A percentile compares a stretch with the other conserved stretches of the same genome.
Evolutionary conservation across 2,113 vertebrate species (phyloP).

Genomic region (Protobothrops mucrosquamatus): DNA sequence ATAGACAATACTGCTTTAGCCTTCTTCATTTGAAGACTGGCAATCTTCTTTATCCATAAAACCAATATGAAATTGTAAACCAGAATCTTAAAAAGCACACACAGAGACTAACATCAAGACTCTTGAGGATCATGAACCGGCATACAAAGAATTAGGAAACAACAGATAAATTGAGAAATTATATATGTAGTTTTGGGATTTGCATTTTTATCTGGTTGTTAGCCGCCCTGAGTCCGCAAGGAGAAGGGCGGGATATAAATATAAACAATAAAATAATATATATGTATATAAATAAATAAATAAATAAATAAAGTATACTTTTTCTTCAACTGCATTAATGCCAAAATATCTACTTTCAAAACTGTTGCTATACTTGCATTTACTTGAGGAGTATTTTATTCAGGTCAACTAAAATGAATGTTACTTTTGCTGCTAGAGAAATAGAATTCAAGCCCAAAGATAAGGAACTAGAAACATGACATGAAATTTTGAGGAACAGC

Average conservation of each 20-base stretch:
- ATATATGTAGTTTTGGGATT: too few species aligned
- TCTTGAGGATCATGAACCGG: constrained; percentile 55
- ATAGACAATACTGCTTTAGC: constrained; percentile 35
- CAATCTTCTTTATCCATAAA: neutral
- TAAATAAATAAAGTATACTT: neutral
- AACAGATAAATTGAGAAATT: constrained; percentile 19
- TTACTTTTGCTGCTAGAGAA: neutral
- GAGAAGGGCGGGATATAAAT: too few species aligned
- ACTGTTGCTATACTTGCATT: constrained; percentile 15
- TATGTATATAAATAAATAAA: neutral
- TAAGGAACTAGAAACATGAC: neutral
- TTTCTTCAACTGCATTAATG: neutral
- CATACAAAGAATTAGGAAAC: constrained; percentile 43
- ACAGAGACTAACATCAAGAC: constrained; percentile 43
- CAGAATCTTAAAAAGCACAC: constrained; percentile 9
- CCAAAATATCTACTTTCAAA: neutral
- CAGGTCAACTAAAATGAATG: neutral
- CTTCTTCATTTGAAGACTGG: constrained; percentile 16
- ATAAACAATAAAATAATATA: too few species aligned
- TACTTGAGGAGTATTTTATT: constrained; percentile 14
- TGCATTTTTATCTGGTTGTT: too few species aligned
- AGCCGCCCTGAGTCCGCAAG: too few species aligned
- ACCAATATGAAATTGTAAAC: constrained; percentile 32
- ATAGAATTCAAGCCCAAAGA: constrained; percentile 20
- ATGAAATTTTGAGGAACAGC: neutral